Evolutionary conservation across 1,140 invertebrate species (phyloP).

Genomic region (Macrostomum lignano): DNA sequence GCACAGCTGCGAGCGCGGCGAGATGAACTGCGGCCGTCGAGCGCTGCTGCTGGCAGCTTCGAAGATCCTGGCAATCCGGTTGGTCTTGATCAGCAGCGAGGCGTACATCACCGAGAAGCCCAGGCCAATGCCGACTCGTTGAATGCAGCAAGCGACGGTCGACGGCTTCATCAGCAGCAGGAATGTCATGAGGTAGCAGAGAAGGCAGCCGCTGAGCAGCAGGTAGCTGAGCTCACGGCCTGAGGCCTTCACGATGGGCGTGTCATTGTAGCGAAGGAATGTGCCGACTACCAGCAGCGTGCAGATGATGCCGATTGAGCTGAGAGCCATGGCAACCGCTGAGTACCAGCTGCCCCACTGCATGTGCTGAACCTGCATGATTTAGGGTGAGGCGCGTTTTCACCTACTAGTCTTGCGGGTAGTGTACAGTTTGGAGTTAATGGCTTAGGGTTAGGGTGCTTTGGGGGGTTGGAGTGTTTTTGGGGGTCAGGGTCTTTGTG

Average conservation of each 20-base stretch:
- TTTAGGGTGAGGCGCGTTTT: too few species aligned
- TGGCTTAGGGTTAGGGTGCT: too few species aligned
- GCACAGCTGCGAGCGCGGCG: constrained; percentile 14
- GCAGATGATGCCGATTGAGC: constrained; percentile 22
- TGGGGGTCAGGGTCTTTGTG: too few species aligned
- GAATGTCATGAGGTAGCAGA: constrained; percentile 12
- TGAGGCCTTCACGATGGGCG: constrained; percentile 14
- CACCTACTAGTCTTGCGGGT: too few species aligned
- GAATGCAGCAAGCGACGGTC: constrained; percentile 31
- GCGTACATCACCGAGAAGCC: constrained; percentile 37
- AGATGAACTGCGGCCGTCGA: constrained; percentile 53
- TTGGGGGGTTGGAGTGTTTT: too few species aligned
- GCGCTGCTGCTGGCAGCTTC: constrained; percentile 44
- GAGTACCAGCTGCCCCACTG: constrained; percentile 13
- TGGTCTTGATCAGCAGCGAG: constrained; percentile 41
- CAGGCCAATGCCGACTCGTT: constrained; percentile 35
- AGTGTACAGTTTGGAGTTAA: too few species aligned
- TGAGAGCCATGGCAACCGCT: constrained; percentile 28
- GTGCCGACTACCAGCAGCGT: constrained; percentile 9
- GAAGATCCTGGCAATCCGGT: constrained; percentile 39
- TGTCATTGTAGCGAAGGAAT: constrained; percentile 9
- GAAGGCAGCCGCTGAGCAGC: constrained; percentile 11
- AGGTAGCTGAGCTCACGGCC: constrained; percentile 12
- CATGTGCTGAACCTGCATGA: constrained; percentile 7
- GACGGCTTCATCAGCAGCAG: constrained; percentile 24